phyloP scores from a whole-genome alignment of 2,113 vertebrate species.

The Halcyon senegalensis region DNA sequence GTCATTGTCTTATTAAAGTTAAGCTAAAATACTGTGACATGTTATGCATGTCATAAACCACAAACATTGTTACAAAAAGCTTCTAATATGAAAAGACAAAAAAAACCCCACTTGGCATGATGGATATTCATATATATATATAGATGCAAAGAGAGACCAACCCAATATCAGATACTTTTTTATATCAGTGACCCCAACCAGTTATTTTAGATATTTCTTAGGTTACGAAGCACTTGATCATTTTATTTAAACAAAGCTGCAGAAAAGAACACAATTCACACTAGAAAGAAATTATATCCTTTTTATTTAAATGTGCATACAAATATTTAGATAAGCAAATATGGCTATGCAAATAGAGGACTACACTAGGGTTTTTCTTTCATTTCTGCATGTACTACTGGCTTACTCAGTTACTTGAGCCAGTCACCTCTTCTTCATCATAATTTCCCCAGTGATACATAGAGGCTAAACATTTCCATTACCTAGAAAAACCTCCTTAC shows the following conservation, averaged over 20 bases:
- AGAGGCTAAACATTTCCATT: background rate
- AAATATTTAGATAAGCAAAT: background rate
- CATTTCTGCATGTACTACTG: background rate
- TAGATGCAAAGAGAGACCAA: background rate
- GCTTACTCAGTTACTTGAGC: background rate
- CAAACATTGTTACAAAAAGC: background rate
- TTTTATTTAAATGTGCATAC: background rate
- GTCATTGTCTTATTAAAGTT: background rate
- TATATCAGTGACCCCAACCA: background rate
- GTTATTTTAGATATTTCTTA: background rate
- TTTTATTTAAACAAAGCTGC: background rate
- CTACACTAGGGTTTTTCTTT: background rate
- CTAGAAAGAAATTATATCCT: background rate
- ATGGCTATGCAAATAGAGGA: background rate
- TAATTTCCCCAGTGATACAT: background rate
- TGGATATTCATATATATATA: background rate
- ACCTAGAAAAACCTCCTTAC: background rate
- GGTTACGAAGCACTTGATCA: rapidly evolving
- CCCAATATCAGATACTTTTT: background rate
- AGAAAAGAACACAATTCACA: background rate
- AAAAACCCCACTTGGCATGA: background rate
- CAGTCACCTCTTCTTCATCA: background rate
- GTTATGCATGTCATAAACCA: background rate
- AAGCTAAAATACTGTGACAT: background rate
- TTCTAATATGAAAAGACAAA: background rate